Base-by-base conservation (phyloP, 2,113 vertebrate genomes). In the Melanerpes aurifrons region DNA sequence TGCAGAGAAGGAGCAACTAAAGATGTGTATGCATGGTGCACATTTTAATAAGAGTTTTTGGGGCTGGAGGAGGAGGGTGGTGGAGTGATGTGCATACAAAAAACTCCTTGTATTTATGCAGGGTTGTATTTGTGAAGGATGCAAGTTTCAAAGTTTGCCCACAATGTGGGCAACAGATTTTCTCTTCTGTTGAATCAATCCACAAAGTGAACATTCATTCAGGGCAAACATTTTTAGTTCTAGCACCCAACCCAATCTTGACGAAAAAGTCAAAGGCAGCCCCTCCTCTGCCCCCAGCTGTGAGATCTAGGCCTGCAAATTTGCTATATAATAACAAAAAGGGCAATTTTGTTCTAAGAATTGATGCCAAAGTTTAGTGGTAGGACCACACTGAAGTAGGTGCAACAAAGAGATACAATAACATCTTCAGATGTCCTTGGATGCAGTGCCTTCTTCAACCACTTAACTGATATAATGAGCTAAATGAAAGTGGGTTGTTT, bases 381-480 rank as follows among this genome's bases (percentile, higher is more conserved):
- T 70, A 72, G 88, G 93, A 94, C 94, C 94, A 91, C 94, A 91
- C 90, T 80, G 84, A 92, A 96, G 86, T n/a, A 54, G 56, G 67
- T 29, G 37, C 74, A 92, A 82, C 70, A 81, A 70, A 69, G 90
- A 82, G 26, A 67, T 63, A 29, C n/a, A 91, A 20, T 26, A 81
- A 6, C 81, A 32, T 37, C 70, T 85, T 91, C 50, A 86, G 58
- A 73, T 80, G 76, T 75, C 87, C 50, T 89, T 73, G 75, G 54
- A 69, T 68, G 45, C 37, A 35, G 79, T 78, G 50, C 66, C 59
- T 89, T 28, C 35, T 92, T 85, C 67, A 92, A 87, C 47, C 58
- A 81, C 75, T 87, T 86, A 61, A 82, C 68, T 77, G 75, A 71
- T 68, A 58, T 13, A 87, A 90, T 82, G 66, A 77, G 40, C 26